Base-by-base conservation (phyloP, 2,888 invertebrate species). In the Zhuqinia jingwanae region DNA sequence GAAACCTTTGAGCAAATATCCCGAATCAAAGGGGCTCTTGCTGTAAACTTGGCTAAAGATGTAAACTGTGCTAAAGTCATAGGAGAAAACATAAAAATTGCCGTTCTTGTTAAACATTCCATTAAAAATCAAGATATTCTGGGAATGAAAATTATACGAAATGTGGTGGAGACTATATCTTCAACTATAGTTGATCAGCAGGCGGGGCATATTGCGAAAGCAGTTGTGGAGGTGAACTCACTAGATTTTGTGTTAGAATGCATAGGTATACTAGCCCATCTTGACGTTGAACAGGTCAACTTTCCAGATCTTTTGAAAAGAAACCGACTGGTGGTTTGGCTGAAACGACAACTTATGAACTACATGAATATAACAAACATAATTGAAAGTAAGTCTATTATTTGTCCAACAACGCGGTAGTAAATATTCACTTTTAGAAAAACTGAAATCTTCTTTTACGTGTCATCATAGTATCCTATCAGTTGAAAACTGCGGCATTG, bases 71-170 rank as follows among this genome's bases (percentile, higher is more conserved):
- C 85, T 10, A 76, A 78, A 36, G 6, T 85, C 0, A 87, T 88
- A 22, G 81, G 85, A 30, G 85, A 88, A 47, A 60, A 27, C 36
- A 58, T 81, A 30, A 85, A 80, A 63, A 53, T 85, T n/a, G 45
- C 78, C 1, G 27, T 70, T 13, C 79, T 88, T 0, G 42, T 88
- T 1, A 82, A 85, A 58, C 77, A 84, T 8, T 81, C 82, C 2
- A 77, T 88, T 1, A 85, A 87, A 27, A 75, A 53, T 17, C 83
- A 87, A 17, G 88, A 88, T 50, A 53, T 65, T 22, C 20, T 88
- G 8, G 87, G 78, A 58, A 89, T 89, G 89, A 89, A 89, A 75
- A 81, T 87, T 6, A 42, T 88, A 20, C 25, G 89, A 63, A 88
- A 88, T 65, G 56, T 87, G 11, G 87, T 78, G 0, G 87, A 86